phyloP scores from a whole-genome alignment of 2,113 vertebrate species.

The Cottus gobio region DNA sequence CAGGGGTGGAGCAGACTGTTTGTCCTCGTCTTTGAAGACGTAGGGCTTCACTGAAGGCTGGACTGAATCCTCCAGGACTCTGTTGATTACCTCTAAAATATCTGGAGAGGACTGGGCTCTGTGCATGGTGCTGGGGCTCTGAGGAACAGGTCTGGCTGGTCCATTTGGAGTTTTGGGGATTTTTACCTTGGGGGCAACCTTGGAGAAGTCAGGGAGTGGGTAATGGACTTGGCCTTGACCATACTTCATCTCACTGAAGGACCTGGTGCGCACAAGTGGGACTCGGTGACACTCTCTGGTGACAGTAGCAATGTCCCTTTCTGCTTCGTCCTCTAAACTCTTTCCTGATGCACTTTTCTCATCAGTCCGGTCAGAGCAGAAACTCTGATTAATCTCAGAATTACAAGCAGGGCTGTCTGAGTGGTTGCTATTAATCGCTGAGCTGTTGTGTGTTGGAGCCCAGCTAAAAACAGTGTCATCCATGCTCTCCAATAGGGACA shows the following conservation, averaged over 20 bases:
- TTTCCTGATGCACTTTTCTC: conserved; percentile 10
- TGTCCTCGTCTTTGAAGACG: conserved; percentile 61
- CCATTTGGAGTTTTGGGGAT: conserved; percentile 76
- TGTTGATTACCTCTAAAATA: conserved; percentile 78
- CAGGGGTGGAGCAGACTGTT: conserved; percentile 60
- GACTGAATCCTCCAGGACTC: conserved; percentile 81
- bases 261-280: conserved; percentile 70
- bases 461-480: conserved; percentile 74
- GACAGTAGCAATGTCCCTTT: not conserved
- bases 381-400: conserved; percentile 12
- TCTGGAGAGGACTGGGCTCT: conserved; percentile 76
- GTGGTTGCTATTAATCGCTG: not conserved
- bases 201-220: conserved; percentile 82
- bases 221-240: conserved; percentile 83
- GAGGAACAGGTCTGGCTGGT: conserved; percentile 54
- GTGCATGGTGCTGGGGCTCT: conserved; percentile 54
- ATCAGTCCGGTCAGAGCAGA: conserved; percentile 5
- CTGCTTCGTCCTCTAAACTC: conserved; percentile 30
- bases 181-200: conserved; percentile 82
- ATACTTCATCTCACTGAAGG: conserved; percentile 77
- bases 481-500: conserved; percentile 84
- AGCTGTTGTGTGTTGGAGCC: conserved; percentile 30
- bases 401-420: conserved; percentile 5
- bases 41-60: conserved; percentile 60
- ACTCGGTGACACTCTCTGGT: conserved; percentile 52